A percentile compares a stretch with the other conserved stretches of the same genome.
Conservation (phyloP, 2,113 vertebrate species). For the Rhadina sibilatrix region DNA sequence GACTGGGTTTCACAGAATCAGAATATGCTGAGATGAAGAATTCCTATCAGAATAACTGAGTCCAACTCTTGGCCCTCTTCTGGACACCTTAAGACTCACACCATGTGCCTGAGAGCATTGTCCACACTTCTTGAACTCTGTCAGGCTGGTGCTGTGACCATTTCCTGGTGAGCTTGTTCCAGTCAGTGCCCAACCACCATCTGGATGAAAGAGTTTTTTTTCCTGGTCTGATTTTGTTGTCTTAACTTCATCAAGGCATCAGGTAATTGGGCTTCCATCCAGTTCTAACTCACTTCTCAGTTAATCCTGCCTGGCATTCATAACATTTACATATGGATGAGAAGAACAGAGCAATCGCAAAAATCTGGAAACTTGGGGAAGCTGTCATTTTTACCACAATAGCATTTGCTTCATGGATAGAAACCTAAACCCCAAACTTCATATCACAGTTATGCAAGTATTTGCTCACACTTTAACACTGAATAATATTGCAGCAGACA, state of each 20-base stretch:
- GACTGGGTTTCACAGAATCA: neutral
- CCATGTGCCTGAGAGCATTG: fast-evolving
- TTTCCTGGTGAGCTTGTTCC: neutral
- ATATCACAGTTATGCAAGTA: slow-evolving; percentile 59
- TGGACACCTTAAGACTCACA: neutral
- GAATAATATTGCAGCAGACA: slow-evolving; percentile 53
- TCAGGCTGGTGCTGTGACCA: neutral
- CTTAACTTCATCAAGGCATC: neutral
- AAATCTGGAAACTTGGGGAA: slow-evolving; percentile 58
- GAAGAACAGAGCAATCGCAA: slow-evolving; percentile 54
- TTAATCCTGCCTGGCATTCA: slow-evolving; percentile 23
- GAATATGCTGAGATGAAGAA: neutral
- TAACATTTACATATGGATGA: slow-evolving; percentile 53
- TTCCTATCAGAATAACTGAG: neutral
- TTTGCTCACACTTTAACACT: slow-evolving; percentile 63
- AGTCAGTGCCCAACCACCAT: neutral
- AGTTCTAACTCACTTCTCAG: neutral
- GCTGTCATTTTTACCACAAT: slow-evolving; percentile 55
- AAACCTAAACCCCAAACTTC: slow-evolving; percentile 45
- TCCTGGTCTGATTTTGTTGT: neutral
- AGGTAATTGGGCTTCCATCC: slow-evolving; percentile 8
- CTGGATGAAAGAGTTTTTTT: neutral
- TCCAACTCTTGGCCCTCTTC: neutral
- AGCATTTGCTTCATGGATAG: slow-evolving; percentile 34
- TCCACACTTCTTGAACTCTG: neutral